Base-by-base conservation (phyloP, 2,888 invertebrate species). In the Megaustenia siamemsis region DNA sequence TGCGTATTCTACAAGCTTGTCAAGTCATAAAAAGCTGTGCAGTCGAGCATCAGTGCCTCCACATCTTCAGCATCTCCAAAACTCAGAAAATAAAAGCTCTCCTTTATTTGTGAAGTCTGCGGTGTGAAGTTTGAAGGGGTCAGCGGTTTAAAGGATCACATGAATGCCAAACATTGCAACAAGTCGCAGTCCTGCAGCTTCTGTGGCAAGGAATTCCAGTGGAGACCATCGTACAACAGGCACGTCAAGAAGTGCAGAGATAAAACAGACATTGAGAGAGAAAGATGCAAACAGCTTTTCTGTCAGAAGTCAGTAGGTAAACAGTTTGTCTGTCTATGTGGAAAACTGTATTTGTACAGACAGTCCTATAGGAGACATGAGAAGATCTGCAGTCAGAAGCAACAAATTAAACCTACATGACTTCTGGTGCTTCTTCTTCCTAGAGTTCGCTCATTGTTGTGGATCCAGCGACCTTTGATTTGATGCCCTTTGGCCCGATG, bases 181-280 rank as follows among this genome's bases (percentile, higher is more conserved):
- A 83, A 82, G 68, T 56, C 40, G 18, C 82, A 73, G 71, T 40
- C 71, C 81, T 81, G 77, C 40, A 77, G 77, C 63, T 68, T 68
- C 32, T 86, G 86, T 69, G 86, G 84, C 18, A 66, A 79, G 15
- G 35, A 43, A 28, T 86, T 86, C 73, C 80, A 78, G 32, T 86
- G 86, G 86, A 75, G 86, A 35, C 86, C 86, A 15, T 86, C 86
- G 18, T 86, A 83, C 66, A 83, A 86, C 69, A 60, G 86, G 32
- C 86, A 86, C 43, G 38, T 75, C 49, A 86, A 77, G 56, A 76
- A 73, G 10, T 86, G 86, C 38, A 60, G 32, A 28, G 71, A 82
- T 12, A 82, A 35, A 73, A 71, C 82, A 43, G 82, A 73, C 8
- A 21, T 38, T 35, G 73, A 82, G 38, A 32, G 82, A 24, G 60